These are phyloP conservation scores for Brachypodius melanocephalos DNA, from an alignment of 2,113 vertebrate species.

Conservation along the genomic window DNA sequence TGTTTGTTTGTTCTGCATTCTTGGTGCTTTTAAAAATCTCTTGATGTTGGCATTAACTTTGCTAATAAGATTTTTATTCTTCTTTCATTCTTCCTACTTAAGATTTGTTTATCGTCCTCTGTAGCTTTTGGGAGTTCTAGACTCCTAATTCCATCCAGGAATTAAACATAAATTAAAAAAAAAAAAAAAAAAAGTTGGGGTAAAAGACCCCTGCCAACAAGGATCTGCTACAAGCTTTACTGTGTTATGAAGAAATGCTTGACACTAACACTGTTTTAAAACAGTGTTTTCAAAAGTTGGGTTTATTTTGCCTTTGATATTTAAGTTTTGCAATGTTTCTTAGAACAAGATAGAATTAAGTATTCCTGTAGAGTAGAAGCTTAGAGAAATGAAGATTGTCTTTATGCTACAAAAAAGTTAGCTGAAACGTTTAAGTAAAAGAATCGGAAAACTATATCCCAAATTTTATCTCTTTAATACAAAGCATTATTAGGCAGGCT, in stretches of 20 bases:
- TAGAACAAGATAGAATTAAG: neutral
- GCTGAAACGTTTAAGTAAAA: neutral
- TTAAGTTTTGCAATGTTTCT: neutral
- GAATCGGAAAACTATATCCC: neutral
- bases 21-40: neutral
- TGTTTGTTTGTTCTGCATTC: neutral
- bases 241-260: neutral
- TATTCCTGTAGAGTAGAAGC: neutral
- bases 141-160: neutral
- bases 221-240: neutral
- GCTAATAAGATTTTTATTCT: neutral
- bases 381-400: neutral
- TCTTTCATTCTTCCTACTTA: neutral
- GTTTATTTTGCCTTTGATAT: neutral
- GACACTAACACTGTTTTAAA: neutral
- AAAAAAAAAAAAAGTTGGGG: neutral
- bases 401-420: neutral
- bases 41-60: neutral
- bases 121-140: neutral
- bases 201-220: neutral
- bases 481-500: neutral
- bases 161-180: neutral
- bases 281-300: neutral
- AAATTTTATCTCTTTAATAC: neutral
- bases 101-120: accelerated